A percentile compares a stretch with the other conserved stretches of the same genome.
phyloP scores from a whole-genome alignment of 1,140 invertebrate genomes.

The Camponotus floridanus region DNA sequence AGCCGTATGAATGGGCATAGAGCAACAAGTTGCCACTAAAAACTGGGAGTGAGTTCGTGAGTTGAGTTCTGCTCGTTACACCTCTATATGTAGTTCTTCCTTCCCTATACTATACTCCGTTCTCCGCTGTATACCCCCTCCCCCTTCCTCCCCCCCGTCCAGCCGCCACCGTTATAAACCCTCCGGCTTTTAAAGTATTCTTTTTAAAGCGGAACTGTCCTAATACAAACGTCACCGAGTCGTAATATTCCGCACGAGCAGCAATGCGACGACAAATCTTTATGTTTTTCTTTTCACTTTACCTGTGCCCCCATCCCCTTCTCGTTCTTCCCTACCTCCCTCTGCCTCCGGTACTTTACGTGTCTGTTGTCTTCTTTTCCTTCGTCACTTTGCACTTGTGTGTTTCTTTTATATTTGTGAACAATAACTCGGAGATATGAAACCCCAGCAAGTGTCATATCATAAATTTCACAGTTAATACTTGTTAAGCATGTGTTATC shows the following conservation, averaged over 20 bases:
- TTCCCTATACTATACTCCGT: slow-evolving; percentile 84
- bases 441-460: too few species aligned
- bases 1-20: slow-evolving; percentile 86
- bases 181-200: slow-evolving; percentile 87
- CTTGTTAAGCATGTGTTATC: too few species aligned
- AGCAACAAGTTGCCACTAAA: slow-evolving; percentile 87
- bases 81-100: slow-evolving; percentile 87
- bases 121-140: slow-evolving; percentile 79
- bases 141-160: slow-evolving; percentile 38
- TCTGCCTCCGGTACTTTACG: neutral
- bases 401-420: too few species aligned
- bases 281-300: slow-evolving; percentile 36
- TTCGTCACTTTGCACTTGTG: too few species aligned
- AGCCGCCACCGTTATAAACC: slow-evolving; percentile 84
- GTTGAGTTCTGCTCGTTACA: slow-evolving; percentile 87
- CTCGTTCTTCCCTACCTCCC: neutral
- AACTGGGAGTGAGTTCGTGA: slow-evolving; percentile 87
- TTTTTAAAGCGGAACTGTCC: slow-evolving; percentile 86
- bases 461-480: too few species aligned
- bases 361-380: too few species aligned
- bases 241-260: slow-evolving; percentile 80
- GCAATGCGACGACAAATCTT: slow-evolving; percentile 42
- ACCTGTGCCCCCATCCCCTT: neutral
- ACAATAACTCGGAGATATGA: too few species aligned
- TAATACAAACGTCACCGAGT: slow-evolving; percentile 83